A percentile compares a stretch with the other conserved stretches of the same genome.
phyloP scores from a whole-genome alignment of 2,888 invertebrate genomes.

The Coenonympha arcania region DNA sequence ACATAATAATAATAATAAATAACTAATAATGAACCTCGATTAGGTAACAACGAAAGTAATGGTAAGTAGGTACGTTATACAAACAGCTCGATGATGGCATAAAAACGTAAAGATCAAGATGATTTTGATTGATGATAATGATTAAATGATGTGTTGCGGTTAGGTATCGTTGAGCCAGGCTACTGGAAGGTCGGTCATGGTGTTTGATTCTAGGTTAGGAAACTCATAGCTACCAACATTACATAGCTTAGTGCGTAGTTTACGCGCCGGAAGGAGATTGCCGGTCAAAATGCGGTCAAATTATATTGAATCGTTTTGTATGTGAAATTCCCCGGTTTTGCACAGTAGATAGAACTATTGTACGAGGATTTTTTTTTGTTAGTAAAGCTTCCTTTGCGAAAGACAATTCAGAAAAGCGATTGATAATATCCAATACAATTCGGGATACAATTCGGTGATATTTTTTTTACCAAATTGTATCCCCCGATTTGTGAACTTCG shows the following conservation, averaged over 20 bases:
- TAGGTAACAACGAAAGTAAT: constrained; percentile 3
- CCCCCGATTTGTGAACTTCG: too few relatives aligned
- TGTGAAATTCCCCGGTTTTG: too few relatives aligned
- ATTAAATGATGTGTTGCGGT: constrained; percentile 24
- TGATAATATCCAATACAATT: too few relatives aligned
- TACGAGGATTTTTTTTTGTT: too few relatives aligned
- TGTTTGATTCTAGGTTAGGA: constrained; percentile 28
- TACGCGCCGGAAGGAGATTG: constrained; percentile 40
- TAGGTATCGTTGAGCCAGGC: too few relatives aligned
- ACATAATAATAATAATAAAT: too few relatives aligned
- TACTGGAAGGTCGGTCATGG: constrained; percentile 37
- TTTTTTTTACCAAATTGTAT: too few relatives aligned
- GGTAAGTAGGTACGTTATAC: neutral
- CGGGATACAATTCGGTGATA: too few relatives aligned
- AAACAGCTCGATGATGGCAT: neutral
- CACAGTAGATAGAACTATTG: neutral
- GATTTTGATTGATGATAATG: constrained; percentile 28
- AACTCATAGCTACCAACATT: neutral
- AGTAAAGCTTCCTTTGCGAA: too few relatives aligned
- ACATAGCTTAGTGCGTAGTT: too few relatives aligned
- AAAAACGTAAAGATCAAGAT: constrained; percentile 20
- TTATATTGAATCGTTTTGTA: constrained; percentile 23
- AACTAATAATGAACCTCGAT: too few relatives aligned
- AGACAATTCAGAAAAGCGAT: too few relatives aligned
- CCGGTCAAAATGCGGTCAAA: constrained; percentile 31